A percentile compares a stretch with the other conserved stretches of the same genome.
phyloP scores from a whole-genome alignment of 2,113 vertebrate species.

The Semnornis frantzii region DNA sequence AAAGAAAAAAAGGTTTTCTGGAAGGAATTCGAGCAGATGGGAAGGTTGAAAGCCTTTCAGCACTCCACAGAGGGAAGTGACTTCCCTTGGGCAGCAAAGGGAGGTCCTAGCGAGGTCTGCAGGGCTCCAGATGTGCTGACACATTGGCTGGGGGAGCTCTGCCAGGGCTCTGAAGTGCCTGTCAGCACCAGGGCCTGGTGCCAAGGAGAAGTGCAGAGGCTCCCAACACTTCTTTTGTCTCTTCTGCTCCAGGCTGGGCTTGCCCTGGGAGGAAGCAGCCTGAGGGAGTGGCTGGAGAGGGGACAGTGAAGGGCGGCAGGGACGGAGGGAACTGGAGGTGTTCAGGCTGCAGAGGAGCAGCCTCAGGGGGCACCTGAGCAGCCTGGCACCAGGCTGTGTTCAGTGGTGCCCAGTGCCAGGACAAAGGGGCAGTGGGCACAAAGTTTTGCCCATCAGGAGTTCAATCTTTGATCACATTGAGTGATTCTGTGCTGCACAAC shows the following conservation, averaged over 20 bases:
- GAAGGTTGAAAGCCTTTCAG: background rate
- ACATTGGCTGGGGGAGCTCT: background rate
- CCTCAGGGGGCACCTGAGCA: too few species aligned
- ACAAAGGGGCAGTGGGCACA: too few species aligned
- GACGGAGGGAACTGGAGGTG: too few species aligned
- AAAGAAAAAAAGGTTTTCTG: background rate
- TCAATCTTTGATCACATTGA: too few species aligned
- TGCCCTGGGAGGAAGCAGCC: background rate
- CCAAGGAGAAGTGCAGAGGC: background rate
- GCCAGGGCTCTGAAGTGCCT: background rate
- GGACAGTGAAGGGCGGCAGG: too few species aligned
- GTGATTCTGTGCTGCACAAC: too few species aligned
- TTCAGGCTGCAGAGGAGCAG: too few species aligned
- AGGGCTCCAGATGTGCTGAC: slow-evolving; percentile 29
- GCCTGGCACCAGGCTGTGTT: too few species aligned
- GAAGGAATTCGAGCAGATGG: background rate
- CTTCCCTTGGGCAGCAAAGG: background rate
- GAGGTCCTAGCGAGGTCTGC: background rate
- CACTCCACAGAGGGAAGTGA: background rate
- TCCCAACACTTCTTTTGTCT: background rate
- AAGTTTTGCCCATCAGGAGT: too few species aligned
- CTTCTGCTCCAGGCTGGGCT: background rate
- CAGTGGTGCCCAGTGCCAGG: too few species aligned
- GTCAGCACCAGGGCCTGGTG: background rate
- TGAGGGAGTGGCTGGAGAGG: too few species aligned